Evolutionary conservation across 2,888 invertebrate genomes (phyloP), one percentile per base, ranked within the genome.

Genomic region (Polyploca ridens): DNA sequence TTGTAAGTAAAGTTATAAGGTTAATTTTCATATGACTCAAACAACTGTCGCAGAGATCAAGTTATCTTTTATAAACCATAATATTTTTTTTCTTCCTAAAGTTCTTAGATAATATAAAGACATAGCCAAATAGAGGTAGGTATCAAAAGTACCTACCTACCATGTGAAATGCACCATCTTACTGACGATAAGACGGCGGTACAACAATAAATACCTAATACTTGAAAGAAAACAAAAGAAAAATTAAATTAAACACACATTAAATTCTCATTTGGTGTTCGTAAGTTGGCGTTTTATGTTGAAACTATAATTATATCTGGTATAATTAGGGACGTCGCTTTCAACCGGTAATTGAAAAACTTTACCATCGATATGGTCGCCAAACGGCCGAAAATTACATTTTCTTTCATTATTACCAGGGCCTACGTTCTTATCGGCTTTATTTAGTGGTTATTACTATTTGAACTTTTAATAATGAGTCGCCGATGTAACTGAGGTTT

Each of bases 321-420:
- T 81, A 81, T 86, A 88, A 88, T 89, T 90, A 87, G 58, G 63
- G 62, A 68, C 78, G 72, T 74, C 70, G 73, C 74, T 41, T 81
- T 79, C 75, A 72, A 76, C 74, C 68, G 74, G 84, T 91, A 92
- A 94, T 94, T 93, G 93, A 91, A 94, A 94, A 94, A 93, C 80
- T 94, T 93, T 90, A 88, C 79, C 82, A 86, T 83, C 89, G 90
- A 90, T 88, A 86, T 74, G 81, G 84, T 75, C 75, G 82, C 82
- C 81, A 82, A 88, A 91, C 82, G 81, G 84, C 81, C 83, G 82
- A 84, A 92, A 92, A 91, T 92, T 91, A 90, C 84, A 78, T 79
- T 85, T 87, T 83, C 84, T 85, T 87, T 82, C 81, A 86, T 85
- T 87, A 89, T 89, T 85, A 83, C 79, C 77, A 84, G 75, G 82